A percentile compares a stretch with the other conserved stretches of the same genome.
Evolutionary conservation across 2,113 vertebrate genomes (phyloP).

Genomic region (Rattus norvegicus): DNA sequence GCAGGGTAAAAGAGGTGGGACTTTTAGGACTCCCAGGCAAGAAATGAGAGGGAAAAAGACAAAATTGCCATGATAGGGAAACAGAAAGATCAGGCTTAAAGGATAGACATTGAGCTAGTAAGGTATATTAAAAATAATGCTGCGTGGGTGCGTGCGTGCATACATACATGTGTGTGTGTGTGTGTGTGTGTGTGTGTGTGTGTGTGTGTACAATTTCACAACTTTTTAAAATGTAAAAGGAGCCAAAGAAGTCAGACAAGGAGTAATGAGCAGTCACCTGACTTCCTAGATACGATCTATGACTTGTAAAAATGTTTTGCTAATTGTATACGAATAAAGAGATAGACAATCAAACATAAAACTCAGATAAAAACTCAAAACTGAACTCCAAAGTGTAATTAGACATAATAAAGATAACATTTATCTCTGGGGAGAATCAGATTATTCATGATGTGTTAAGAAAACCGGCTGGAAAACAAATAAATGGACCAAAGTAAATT

Average conservation of each 20-base stretch:
- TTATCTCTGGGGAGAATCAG: background rate
- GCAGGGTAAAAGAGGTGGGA: no score
- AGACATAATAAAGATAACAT: background rate
- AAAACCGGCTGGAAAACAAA: background rate
- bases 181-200: background rate
- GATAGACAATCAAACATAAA: background rate
- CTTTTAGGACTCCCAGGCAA: no score
- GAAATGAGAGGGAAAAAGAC: no score
- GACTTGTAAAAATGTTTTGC: background rate
- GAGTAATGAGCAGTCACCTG: background rate
- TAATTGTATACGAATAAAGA: background rate
- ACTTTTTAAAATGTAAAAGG: constrained; percentile 14
- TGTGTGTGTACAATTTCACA: background rate
- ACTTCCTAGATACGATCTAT: background rate
- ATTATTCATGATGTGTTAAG: background rate
- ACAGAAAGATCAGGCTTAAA: no score
- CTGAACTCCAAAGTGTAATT: background rate
- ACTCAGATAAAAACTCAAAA: background rate
- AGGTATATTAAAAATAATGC: no score
- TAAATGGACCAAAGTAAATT: background rate
- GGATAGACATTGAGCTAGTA: no score
- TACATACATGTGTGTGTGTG: no score
- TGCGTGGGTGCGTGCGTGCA: no score
- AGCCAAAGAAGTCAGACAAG: background rate
- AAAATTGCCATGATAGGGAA: no score